These are phyloP conservation scores for Cotesia congregata DNA, from an alignment of 2,888 invertebrate genomes.

Conservation along the genomic window DNA sequence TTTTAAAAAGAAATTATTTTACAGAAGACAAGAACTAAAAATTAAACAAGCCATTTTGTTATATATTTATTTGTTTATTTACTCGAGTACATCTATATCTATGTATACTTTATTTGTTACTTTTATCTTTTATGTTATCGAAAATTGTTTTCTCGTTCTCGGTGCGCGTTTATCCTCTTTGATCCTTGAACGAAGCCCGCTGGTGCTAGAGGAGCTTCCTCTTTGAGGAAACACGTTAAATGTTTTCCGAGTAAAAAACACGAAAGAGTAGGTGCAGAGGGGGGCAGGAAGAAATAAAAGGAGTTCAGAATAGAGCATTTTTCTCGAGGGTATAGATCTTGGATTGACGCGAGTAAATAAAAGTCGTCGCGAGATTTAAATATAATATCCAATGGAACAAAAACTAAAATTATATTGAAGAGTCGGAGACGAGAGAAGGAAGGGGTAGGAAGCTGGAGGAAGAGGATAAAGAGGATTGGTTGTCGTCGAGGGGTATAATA, in stretches of 20 bases:
- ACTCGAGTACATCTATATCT: background rate
- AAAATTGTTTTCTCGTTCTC: conserved; percentile 35
- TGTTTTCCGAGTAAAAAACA: conserved; percentile 27
- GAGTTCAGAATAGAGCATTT: background rate
- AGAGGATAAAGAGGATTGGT: conserved; percentile 28
- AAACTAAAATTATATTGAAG: conserved; percentile 16
- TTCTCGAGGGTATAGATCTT: background rate
- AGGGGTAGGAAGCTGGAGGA: conserved; percentile 22
- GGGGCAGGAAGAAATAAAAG: background rate
- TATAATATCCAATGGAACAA: conserved; percentile 47
- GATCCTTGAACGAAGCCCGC: conserved; percentile 23
- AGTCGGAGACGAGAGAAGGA: conserved; percentile 4
- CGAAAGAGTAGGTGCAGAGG: background rate
- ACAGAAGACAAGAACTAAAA: background rate
- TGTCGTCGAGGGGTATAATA: conserved; percentile 54
- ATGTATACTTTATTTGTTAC: conserved; percentile 4
- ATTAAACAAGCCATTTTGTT: background rate
- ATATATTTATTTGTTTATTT: conserved; percentile 8
- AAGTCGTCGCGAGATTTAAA: conserved; percentile 53
- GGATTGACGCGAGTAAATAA: conserved; percentile 53
- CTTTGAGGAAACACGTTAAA: conserved; percentile 42
- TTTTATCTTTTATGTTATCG: conserved; percentile 24
- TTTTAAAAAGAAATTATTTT: background rate
- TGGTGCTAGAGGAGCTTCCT: conserved; percentile 27
- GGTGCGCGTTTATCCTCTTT: conserved; percentile 32